Evolutionary conservation across 2,888 invertebrate species (phyloP).

Genomic region (Drosophila sordidapex): DNA sequence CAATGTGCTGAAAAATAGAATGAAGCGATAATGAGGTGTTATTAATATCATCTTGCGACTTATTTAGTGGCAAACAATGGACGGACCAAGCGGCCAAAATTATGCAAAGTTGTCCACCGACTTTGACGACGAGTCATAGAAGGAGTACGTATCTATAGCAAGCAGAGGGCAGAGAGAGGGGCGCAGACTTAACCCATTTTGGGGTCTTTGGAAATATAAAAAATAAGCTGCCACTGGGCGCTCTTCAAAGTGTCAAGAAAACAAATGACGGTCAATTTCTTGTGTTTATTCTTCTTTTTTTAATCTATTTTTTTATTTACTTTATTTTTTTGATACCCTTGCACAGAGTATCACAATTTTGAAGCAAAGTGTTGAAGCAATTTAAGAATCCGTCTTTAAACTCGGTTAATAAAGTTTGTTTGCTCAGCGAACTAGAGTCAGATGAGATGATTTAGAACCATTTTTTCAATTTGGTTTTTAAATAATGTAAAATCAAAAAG

Average conservation of each 20-base stretch:
- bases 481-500: neutral
- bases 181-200: constrained; percentile 48
- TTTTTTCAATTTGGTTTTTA: neutral
- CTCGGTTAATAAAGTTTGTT: neutral
- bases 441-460: neutral
- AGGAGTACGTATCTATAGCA: constrained; percentile 19
- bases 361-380: neutral
- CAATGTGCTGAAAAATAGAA: constrained; percentile 65
- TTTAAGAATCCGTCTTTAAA: neutral
- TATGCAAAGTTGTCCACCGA: constrained; percentile 59
- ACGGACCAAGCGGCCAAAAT: constrained; percentile 37
- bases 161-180: neutral
- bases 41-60: constrained; percentile 78
- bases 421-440: neutral
- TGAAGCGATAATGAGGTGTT: constrained; percentile 75
- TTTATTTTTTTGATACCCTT: neutral
- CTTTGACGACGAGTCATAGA: constrained; percentile 44
- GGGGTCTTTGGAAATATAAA: constrained; percentile 34
- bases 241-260: constrained; percentile 76
- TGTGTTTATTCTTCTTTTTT: constrained; percentile 22
- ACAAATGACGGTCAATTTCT: constrained; percentile 78
- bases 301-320: neutral
- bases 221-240: constrained; percentile 57
- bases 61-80: constrained; percentile 68
- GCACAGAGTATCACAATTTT: neutral